Percentiles rank a stretch among this genome's conserved stretches.
Conservation (phyloP, 1,140 invertebrate genomes). For the Mycetomoellerius zeteki region DNA sequence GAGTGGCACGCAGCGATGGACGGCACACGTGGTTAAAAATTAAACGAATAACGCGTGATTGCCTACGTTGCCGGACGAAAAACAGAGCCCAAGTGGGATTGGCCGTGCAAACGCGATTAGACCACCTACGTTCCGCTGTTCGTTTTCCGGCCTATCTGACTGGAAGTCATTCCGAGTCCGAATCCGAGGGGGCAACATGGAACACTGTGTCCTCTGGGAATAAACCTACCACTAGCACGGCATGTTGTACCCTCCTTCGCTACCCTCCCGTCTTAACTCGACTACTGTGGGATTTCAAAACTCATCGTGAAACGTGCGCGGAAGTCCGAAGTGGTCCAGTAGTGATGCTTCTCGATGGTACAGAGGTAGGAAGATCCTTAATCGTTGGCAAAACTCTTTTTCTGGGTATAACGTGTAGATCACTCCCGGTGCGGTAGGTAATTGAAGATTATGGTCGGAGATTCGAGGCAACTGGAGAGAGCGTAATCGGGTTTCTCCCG, state of each 20-base stretch:
- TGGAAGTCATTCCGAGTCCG: conserved; percentile 61
- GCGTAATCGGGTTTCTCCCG: neutral
- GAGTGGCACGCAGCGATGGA: conserved; percentile 49
- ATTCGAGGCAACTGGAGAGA: neutral
- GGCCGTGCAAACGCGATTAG: conserved; percentile 67
- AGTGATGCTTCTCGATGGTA: neutral
- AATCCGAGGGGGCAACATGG: conserved; percentile 34
- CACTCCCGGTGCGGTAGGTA: neutral
- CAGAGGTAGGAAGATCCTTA: conserved; percentile 6
- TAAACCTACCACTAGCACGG: neutral
- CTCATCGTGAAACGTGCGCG: conserved; percentile 62
- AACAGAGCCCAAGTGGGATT: conserved; percentile 29
- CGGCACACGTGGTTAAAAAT: conserved; percentile 68
- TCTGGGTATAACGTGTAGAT: conserved; percentile 3
- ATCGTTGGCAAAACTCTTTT: conserved; percentile 15
- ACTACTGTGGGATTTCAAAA: conserved; percentile 52
- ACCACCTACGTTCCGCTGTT: neutral
- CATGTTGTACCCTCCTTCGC: neutral
- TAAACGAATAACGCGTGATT: conserved; percentile 67
- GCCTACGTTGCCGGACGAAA: conserved; percentile 42
- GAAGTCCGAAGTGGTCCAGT: conserved; percentile 24
- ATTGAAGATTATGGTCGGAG: conserved; percentile 29
- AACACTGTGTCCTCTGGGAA: conserved; percentile 38
- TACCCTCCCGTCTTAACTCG: neutral
- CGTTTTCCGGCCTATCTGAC: conserved; percentile 34